Base-by-base conservation (phyloP, 2,888 invertebrate genomes). In the Alloplasta piceator region DNA sequence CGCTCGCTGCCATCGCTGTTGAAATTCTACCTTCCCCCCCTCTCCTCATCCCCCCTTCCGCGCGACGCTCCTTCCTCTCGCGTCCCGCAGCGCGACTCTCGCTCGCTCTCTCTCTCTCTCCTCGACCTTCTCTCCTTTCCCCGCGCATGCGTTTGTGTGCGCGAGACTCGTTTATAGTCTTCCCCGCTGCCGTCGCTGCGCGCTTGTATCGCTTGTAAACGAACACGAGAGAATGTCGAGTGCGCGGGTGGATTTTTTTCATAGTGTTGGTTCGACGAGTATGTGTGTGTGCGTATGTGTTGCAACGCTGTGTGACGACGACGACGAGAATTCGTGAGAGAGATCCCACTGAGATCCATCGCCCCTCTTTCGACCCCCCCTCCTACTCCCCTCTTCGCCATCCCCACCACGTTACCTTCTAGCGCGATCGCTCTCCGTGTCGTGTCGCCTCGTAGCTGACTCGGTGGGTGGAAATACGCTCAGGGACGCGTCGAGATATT, bases 391-490 rank as follows among this genome's bases (percentile, higher is more conserved):
- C 52, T 7, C 46, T 72, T 66, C 75, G 61, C 67, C 50, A 41
- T 36, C 60, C 36, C 14, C 38, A 55, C 50, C 36, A 43, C 60
- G 10, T 36, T 61, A 10, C 10, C 55, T 56, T 73, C 50, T 56
- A 66, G 74, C 74, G 74, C 56, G 67, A 56, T n/a, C n/a, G n/a
- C n/a, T n/a, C n/a, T n/a, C n/a, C n/a, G n/a, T 73, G 64, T 56
- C 78, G 9, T 26, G 26, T 26, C 26, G 56, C 48, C 48, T 4
- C n/a, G n/a, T n/a, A n/a, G n/a, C 48, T 66, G 77, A 61, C 81
- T 67, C 43, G 81, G 81, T 81, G 81, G 81, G 81, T 81, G 81
- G 81, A 81, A 81, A 78, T 81, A 81, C 81, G 74, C 52, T 81
- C 81, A 81, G 81, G 81, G 71, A 60, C 81, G 81, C 75, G 58